Evolutionary conservation across 2,113 vertebrate species (phyloP).

Genomic region (Poicephalus meyeri): DNA sequence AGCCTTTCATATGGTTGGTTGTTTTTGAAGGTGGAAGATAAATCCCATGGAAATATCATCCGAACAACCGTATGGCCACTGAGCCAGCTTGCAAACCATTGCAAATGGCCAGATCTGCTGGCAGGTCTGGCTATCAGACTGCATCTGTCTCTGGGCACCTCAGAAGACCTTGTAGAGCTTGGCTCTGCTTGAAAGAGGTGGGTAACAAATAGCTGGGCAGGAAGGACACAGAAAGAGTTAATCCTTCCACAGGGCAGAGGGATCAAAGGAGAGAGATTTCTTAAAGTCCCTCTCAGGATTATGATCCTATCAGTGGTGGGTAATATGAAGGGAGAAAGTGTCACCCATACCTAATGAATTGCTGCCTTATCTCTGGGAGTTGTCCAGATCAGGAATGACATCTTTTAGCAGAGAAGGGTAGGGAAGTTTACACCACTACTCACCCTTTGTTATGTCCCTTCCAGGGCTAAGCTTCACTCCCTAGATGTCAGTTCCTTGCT

Average conservation of each 20-base stretch:
- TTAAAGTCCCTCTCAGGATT: neutral
- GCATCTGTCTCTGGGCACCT: conserved; percentile 46
- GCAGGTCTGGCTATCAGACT: conserved; percentile 28
- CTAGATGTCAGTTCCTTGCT: neutral
- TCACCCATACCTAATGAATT: neutral
- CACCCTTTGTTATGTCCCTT: neutral
- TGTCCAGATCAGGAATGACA: neutral
- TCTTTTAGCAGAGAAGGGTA: neutral
- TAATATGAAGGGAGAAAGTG: neutral
- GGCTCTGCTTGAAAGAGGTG: neutral
- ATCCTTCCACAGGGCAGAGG: neutral
- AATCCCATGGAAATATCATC: conserved; percentile 64
- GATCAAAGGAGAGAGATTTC: neutral
- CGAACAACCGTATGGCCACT: conserved; percentile 67
- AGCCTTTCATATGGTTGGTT: conserved; percentile 52
- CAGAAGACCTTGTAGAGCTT: conserved; percentile 36
- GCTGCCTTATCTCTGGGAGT: neutral
- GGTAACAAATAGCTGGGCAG: neutral
- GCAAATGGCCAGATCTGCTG: conserved; percentile 58
- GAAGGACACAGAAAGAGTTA: neutral
- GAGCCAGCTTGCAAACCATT: conserved; percentile 34
- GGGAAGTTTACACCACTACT: neutral
- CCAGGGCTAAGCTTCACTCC: neutral
- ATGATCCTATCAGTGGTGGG: neutral
- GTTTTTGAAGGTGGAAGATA: conserved; percentile 68